Evolutionary conservation across 2,797 vertebrate genomes (phyloP), one percentile per base, ranked within the genome.

Genomic region (Pithecia hirsuta): DNA sequence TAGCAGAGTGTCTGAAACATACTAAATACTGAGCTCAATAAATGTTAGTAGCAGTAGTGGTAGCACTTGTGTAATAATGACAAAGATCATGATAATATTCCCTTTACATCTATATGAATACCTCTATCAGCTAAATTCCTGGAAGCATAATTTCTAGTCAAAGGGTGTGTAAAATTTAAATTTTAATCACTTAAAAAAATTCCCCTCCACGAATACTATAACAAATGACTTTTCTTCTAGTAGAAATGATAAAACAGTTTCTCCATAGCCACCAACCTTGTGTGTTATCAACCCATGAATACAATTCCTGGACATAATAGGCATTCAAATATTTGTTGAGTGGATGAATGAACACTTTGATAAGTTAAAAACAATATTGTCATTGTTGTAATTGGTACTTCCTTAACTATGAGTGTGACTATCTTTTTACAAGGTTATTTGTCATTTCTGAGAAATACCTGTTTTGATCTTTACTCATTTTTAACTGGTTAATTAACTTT

Each of bases 141-240:
- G 3, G 12, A 85, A 74, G 59, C 33, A 11, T 46, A 75, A 89
- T 36, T 97, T 89, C 70, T 76, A 48, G 26, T 55, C 36, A 50
- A 55, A 83, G 30, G 14, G 2, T 19, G 39, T 46, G 50, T 17
- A 36, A 81, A 39, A 59, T 33, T 93, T 93, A 22, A 89, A 82
- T 79, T 93, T 75, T 82, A 82, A 78, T 72, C 83, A 26, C 28
- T 85, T 96, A n/a, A 83, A 76, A 79, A 79, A 81, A 12, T 75
- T 89, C 2, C 28, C 7, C 36, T 80, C 13, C 24, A 55, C 19
- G 79, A 87, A 93, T 36, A 1, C 26, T 59, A 19, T 33, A 26
- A 75, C 52, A 81, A 44, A 90, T 83, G 24, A 61, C 4, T 86
- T 9, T 75, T 6, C 9, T 7, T 30, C 4, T 4, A 33, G 48